Evolutionary conservation across 2,113 vertebrate species (phyloP), one percentile per base, ranked within the genome.

Genomic region (Tylochromis polylepis): DNA sequence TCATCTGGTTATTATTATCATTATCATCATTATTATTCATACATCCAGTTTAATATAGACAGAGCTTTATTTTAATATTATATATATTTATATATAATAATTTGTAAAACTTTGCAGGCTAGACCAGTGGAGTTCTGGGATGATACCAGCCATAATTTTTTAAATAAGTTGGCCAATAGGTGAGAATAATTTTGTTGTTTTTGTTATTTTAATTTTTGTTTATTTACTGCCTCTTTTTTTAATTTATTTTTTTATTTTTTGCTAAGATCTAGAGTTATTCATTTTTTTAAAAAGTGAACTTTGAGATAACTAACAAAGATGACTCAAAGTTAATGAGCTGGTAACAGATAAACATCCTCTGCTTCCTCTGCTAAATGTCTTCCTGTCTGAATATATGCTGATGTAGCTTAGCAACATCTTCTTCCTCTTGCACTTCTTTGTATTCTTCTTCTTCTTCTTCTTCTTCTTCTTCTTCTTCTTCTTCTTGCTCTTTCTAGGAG

Each of bases 251-350:
- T 29, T 1, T 4, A 29, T 59, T 59, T 62, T 36, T 36, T 60
- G 5, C 3, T 62, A 62, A 62, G 31, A 10, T 62, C 18, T 7
- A 36, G 22, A 22, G 59, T 59, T 29, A 3, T 29, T 59, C 3
- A 0, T 2, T 59, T 16, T 18, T 9, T 4, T 0, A 6, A 29
- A 62, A 36, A n/a, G 62, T 0, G 36, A 41, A 6, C 9, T 46
- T 18, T 62, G 29, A 5, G 18, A 60, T 60, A 60, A 60, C 29
- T 60, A 60, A 2, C 29, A 60, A 60, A 60, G 59, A 60, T 43
- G 5, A 43, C 59, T 11, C 59, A 29, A 72, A 29, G 41, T 46
- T 75, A 24, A 75, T 20, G 41, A 29, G 15, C 9, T 46, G 38
- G 22, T 9, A 75, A 49, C 41, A 75, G 24, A 75, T 49, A 29